A percentile compares a stretch with the other conserved stretches of the same genome.
phyloP scores from a whole-genome alignment of 2,797 vertebrate genomes.

The Hypotaenidia okinawae region DNA sequence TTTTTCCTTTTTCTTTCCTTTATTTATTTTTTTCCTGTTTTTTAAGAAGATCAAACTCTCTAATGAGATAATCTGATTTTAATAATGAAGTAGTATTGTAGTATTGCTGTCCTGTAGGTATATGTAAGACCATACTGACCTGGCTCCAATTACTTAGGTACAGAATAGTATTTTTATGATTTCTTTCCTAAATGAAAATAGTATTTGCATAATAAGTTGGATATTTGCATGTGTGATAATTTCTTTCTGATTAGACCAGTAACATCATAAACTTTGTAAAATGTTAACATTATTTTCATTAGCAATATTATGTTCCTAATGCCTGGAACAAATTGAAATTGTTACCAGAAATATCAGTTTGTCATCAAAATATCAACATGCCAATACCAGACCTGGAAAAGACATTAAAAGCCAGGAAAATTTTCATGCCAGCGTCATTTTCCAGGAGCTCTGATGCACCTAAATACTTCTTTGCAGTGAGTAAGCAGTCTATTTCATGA shows the following conservation, averaged over 20 bases:
- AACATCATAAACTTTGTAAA: background rate
- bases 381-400: background rate
- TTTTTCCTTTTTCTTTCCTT: too few relatives aligned
- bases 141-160: background rate
- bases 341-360: background rate
- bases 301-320: background rate
- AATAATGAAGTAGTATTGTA: background rate
- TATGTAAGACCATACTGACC: background rate
- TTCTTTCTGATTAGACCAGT: background rate
- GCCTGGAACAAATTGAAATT: background rate
- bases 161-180: background rate
- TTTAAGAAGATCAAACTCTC: background rate
- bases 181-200: background rate
- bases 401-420: background rate
- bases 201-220: background rate
- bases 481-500: constrained; percentile 5
- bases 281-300: background rate
- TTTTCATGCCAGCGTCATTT: background rate
- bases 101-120: background rate
- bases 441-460: background rate
- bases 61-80: background rate
- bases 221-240: background rate
- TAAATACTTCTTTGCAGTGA: background rate
- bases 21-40: too few relatives aligned
- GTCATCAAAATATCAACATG: background rate